These are phyloP conservation scores for Forbesichthys agassizii DNA, from an alignment of 2,113 vertebrate genomes.

Conservation along the genomic window DNA sequence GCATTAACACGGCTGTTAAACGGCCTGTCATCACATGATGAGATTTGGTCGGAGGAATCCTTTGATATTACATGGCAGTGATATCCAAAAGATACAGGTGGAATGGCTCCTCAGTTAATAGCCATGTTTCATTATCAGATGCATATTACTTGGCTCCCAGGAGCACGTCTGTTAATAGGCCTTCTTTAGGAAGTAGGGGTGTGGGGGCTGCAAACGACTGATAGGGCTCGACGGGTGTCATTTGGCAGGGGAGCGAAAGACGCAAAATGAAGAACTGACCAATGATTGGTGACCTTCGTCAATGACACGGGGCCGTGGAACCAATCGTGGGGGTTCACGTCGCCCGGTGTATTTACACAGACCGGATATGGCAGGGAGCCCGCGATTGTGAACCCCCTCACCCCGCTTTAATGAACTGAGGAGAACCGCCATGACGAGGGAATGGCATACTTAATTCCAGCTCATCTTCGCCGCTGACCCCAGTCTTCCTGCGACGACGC, in stretches of 20 bases:
- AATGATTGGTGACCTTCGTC: slow-evolving; percentile 77
- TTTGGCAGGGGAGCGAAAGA: slow-evolving; percentile 56
- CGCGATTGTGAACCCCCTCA: slow-evolving; percentile 75
- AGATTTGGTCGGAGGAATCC: slow-evolving; percentile 77
- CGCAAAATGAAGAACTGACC: slow-evolving; percentile 73
- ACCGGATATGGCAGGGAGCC: slow-evolving; percentile 51
- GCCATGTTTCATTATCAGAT: slow-evolving; percentile 86
- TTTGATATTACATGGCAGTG: slow-evolving; percentile 79
- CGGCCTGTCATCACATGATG: slow-evolving; percentile 75
- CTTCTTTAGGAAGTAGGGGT: slow-evolving; percentile 53
- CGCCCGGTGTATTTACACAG: slow-evolving; percentile 79
- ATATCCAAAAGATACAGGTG: slow-evolving; percentile 82
- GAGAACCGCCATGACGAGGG: slow-evolving; percentile 91
- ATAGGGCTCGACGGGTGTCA: slow-evolving; percentile 66
- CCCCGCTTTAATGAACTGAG: slow-evolving; percentile 95
- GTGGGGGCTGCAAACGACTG: slow-evolving; percentile 67
- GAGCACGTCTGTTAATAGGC: slow-evolving; percentile 81
- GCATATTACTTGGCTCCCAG: slow-evolving; percentile 83
- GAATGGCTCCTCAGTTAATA: slow-evolving; percentile 83
- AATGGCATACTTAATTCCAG: slow-evolving; percentile 98
- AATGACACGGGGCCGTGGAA: slow-evolving; percentile 67
- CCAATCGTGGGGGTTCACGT: slow-evolving; percentile 58
- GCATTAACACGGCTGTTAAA: slow-evolving; percentile 73
- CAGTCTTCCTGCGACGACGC: slow-evolving; percentile 81
- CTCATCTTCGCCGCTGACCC: slow-evolving; percentile 92